Conservation (phyloP, 2,113 vertebrate genomes). For the Tragelaphus scriptus region DNA sequence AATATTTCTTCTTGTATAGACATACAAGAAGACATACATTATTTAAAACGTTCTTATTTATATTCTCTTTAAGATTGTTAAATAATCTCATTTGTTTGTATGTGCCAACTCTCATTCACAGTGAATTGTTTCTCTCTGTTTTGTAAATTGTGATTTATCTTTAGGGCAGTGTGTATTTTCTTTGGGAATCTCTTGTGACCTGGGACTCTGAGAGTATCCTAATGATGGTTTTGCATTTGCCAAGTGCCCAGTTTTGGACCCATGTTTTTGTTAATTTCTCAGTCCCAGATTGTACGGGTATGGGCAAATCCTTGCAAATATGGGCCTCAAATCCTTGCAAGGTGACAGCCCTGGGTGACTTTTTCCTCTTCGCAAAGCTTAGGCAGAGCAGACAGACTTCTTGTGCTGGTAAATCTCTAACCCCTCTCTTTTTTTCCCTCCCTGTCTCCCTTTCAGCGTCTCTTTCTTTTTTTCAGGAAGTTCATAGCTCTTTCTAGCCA, state of each 20-base stretch:
- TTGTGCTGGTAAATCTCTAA: background rate
- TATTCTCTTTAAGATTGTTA: conserved; percentile 15
- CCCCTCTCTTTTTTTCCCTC: background rate
- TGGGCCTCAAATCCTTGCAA: background rate
- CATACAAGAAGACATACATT: background rate
- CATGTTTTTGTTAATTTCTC: background rate
- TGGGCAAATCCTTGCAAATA: background rate
- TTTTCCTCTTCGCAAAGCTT: background rate
- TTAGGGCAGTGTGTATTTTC: background rate
- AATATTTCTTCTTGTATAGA: background rate
- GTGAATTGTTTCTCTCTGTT: background rate
- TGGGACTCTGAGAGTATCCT: background rate
- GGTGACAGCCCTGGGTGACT: background rate
- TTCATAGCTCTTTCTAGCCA: background rate
- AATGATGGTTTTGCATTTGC: background rate
- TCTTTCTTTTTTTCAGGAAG: background rate
- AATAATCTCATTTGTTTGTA: background rate
- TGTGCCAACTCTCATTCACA: background rate
- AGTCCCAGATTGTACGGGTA: background rate
- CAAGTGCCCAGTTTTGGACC: background rate
- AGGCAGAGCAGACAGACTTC: background rate
- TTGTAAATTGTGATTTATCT: background rate
- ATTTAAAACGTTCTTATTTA: background rate
- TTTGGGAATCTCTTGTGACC: background rate
- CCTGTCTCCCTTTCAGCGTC: background rate